These are phyloP conservation scores for Eumacrocentrus americanus DNA, from an alignment of 2,888 invertebrate genomes.

Conservation along the genomic window DNA sequence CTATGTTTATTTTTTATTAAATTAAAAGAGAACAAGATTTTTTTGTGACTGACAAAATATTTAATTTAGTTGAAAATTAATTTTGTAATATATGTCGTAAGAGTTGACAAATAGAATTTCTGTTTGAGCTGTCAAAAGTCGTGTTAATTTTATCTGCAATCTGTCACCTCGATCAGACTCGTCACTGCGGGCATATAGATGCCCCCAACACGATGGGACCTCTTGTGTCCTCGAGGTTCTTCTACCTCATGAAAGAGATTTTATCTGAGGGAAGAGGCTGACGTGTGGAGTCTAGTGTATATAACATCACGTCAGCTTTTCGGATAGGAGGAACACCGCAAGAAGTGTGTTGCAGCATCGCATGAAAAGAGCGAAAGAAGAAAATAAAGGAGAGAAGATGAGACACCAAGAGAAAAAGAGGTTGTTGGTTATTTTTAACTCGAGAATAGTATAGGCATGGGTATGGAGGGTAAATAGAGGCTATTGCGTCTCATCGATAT, in stretches of 20 bases:
- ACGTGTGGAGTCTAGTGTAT: neutral
- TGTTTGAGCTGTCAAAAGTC: slow-evolving; percentile 21
- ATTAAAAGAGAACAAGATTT: neutral
- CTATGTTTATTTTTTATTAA: neutral
- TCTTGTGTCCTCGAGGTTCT: neutral
- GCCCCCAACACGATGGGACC: slow-evolving; percentile 10
- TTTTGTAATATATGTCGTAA: neutral
- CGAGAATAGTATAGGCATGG: neutral
- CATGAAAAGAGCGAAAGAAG: no score
- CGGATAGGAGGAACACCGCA: no score
- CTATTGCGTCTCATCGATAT: slow-evolving; percentile 8
- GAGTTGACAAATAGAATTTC: neutral
- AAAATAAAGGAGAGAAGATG: no score
- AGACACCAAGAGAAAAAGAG: neutral
- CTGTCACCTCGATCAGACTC: neutral
- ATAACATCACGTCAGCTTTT: no score
- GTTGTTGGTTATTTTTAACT: neutral
- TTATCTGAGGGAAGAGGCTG: slow-evolving; percentile 1
- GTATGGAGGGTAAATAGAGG: neutral
- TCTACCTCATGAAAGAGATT: slow-evolving; percentile 12
- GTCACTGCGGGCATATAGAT: slow-evolving; percentile 6
- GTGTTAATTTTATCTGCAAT: slow-evolving; percentile 21
- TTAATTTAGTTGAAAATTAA: neutral
- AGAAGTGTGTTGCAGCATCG: no score
- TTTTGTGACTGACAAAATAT: neutral